These are phyloP conservation scores for Pantherophis guttatus DNA, from an alignment of 2,113 vertebrate genomes.

Conservation along the genomic window DNA sequence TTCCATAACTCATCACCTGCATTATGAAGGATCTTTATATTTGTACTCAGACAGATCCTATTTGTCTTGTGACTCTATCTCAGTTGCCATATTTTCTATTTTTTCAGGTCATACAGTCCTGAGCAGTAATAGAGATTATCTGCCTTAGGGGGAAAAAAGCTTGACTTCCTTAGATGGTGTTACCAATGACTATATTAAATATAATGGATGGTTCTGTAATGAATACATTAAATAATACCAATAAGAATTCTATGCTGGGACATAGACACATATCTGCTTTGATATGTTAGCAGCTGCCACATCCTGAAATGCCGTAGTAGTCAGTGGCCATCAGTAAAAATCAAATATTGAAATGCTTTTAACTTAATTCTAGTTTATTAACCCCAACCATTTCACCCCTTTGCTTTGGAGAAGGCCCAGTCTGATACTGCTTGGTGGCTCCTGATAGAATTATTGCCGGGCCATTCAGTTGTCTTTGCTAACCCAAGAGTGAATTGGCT, in stretches of 20 bases:
- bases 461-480: conserved; percentile 16
- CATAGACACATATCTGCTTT: neutral
- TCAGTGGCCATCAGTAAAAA: neutral
- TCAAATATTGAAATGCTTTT: neutral
- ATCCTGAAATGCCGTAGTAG: neutral
- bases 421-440: neutral
- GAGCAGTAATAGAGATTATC: neutral
- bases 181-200: neutral
- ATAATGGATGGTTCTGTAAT: neutral
- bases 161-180: neutral
- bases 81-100: neutral
- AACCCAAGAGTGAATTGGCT: neutral
- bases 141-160: neutral
- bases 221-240: neutral
- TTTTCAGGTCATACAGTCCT: neutral
- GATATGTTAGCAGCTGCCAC: neutral
- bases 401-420: neutral
- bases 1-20: neutral
- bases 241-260: too few relatives aligned
- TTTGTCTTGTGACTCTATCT: neutral
- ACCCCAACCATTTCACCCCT: neutral
- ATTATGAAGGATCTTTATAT: neutral
- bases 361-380: neutral
- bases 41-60: neutral
- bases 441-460: rapidly evolving